Evolutionary conservation across 2,113 vertebrate species (phyloP).

Genomic region (Lontra canadensis): DNA sequence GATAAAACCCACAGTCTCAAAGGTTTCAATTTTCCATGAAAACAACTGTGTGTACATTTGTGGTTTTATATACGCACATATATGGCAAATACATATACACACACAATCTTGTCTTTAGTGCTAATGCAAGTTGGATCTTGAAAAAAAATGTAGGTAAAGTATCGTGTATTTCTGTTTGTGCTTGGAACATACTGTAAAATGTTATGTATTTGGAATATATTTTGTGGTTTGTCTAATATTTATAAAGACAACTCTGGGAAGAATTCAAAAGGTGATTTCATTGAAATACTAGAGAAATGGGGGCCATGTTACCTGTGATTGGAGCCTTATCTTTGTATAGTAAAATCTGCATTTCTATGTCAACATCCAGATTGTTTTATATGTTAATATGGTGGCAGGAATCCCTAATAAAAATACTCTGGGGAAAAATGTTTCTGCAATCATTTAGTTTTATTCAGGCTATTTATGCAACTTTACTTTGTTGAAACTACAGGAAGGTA

Average conservation of each 20-base stretch:
- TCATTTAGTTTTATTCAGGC: slow-evolving; percentile 55
- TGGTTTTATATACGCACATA: slow-evolving; percentile 39
- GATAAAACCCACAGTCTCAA: slow-evolving; percentile 28
- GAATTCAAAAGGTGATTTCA: slow-evolving; percentile 86
- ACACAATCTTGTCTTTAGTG: slow-evolving; percentile 75
- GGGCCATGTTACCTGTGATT: slow-evolving; percentile 88
- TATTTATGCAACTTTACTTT: no score
- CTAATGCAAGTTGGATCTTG: slow-evolving; percentile 74
- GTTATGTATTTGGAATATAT: slow-evolving; percentile 86
- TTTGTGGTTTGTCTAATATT: slow-evolving; percentile 89
- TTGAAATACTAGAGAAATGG: slow-evolving; percentile 79
- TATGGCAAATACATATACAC: slow-evolving; percentile 71
- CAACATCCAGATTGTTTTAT: slow-evolving; percentile 96
- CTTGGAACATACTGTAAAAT: slow-evolving; percentile 84
- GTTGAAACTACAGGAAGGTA: neutral
- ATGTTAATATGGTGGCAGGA: slow-evolving; percentile 97
- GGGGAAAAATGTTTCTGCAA: slow-evolving; percentile 79
- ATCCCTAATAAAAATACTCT: slow-evolving; percentile 90
- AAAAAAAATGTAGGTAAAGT: slow-evolving; percentile 85
- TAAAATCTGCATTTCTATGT: slow-evolving; percentile 98
- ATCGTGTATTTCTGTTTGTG: slow-evolving; percentile 87
- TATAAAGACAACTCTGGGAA: slow-evolving; percentile 92
- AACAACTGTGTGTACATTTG: slow-evolving; percentile 36
- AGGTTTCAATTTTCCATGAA: slow-evolving; percentile 58
- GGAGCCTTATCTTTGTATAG: slow-evolving; percentile 98